Evolutionary conservation across 1,140 invertebrate genomes (phyloP).

Genomic region (Neotoxoptera formosana): DNA sequence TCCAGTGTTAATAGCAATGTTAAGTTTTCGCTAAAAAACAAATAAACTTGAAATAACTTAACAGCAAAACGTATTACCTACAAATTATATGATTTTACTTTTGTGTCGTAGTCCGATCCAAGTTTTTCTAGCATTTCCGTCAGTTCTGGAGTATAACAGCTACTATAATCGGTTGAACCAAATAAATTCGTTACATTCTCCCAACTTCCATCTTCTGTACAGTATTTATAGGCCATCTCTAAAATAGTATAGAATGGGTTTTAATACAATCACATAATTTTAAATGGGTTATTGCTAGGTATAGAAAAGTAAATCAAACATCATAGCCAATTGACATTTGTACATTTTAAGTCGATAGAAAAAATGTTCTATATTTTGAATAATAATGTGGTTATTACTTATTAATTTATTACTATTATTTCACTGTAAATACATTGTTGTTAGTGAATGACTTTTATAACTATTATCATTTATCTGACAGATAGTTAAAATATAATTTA

Average conservation of each 20-base stretch:
- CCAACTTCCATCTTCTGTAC: conserved; percentile 40
- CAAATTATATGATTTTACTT: conserved; percentile 7
- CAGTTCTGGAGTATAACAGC: conserved; percentile 49
- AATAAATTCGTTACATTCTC: conserved; percentile 48
- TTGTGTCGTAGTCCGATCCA: conserved; percentile 44
- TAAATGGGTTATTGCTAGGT: neutral
- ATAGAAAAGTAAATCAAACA: neutral
- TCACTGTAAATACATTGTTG: neutral
- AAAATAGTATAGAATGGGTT: neutral
- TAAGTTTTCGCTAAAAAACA: conserved; percentile 69
- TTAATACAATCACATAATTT: neutral
- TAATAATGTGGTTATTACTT: neutral
- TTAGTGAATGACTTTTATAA: neutral
- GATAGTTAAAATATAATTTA: neutral
- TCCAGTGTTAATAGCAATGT: conserved; percentile 78
- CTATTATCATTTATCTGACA: neutral
- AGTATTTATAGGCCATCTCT: conserved; percentile 50
- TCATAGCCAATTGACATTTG: neutral
- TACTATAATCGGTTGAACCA: conserved; percentile 51
- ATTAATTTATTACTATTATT: neutral
- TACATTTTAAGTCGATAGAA: neutral
- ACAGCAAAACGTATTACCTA: too few species aligned
- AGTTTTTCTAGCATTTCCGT: conserved; percentile 13
- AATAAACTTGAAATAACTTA: neutral
- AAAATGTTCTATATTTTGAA: neutral